These are phyloP conservation scores for Helicoverpa armigera DNA, from an alignment of 1,140 invertebrate genomes.

Conservation along the genomic window DNA sequence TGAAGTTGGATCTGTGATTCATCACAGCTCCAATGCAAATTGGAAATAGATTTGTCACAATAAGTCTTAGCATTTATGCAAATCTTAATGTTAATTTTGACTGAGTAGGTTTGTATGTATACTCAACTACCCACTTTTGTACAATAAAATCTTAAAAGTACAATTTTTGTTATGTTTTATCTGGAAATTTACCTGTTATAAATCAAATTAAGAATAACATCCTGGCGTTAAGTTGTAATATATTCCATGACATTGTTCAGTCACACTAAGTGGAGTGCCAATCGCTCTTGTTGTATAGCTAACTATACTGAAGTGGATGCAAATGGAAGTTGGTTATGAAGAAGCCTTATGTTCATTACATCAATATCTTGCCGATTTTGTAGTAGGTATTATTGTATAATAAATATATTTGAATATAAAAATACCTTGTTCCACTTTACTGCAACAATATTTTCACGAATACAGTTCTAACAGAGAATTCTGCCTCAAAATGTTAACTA, in stretches of 20 bases:
- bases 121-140: slow-evolving; percentile 74
- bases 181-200: neutral
- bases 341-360: too few relatives aligned
- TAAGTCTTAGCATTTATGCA: slow-evolving; percentile 75
- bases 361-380: too few relatives aligned
- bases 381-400: too few relatives aligned
- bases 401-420: too few relatives aligned
- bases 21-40: slow-evolving; percentile 27
- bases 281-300: too few relatives aligned
- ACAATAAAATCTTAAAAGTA: slow-evolving; percentile 77
- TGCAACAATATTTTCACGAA: too few relatives aligned
- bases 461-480: too few relatives aligned
- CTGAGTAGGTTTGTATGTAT: slow-evolving; percentile 81
- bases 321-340: neutral
- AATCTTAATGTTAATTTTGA: slow-evolving; percentile 74
- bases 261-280: too few relatives aligned
- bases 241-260: too few relatives aligned
- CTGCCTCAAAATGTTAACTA: too few relatives aligned
- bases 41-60: slow-evolving; percentile 58
- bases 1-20: slow-evolving; percentile 35
- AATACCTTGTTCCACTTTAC: too few relatives aligned
- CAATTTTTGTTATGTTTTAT: slow-evolving; percentile 42
- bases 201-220: neutral
- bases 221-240: too few relatives aligned
- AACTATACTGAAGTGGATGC: neutral